A percentile compares a stretch with the other conserved stretches of the same genome.
Evolutionary conservation across 2,113 vertebrate species (phyloP).

Genomic region (Xiphorhynchus elegans): DNA sequence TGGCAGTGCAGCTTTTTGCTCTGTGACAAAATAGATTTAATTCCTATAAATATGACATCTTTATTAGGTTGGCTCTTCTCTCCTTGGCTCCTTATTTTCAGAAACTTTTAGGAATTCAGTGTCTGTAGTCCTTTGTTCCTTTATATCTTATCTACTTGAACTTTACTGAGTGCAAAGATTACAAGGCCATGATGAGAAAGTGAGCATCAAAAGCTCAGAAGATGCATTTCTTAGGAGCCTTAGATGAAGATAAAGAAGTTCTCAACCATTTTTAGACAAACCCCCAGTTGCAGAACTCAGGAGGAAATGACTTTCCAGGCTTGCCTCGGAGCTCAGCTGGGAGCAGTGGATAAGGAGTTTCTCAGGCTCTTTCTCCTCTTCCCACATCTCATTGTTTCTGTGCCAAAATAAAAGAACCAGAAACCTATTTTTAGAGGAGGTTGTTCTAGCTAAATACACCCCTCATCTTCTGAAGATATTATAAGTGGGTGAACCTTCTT

Average conservation of each 20-base stretch:
- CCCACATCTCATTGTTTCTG: conserved; percentile 30
- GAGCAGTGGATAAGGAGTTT: background rate
- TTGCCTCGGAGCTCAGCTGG: background rate
- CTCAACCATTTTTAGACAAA: background rate
- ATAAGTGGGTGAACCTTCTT: background rate
- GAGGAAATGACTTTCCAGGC: background rate
- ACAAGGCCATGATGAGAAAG: background rate
- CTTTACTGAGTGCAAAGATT: background rate
- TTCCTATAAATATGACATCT: background rate
- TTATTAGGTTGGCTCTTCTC: background rate
- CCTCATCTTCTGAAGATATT: background rate
- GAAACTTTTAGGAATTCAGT: background rate
- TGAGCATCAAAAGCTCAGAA: background rate
- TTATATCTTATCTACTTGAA: background rate
- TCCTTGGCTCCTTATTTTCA: background rate
- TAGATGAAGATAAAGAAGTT: background rate
- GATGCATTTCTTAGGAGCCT: background rate
- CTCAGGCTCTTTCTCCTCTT: conserved; percentile 32
- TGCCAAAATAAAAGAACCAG: conserved; percentile 5
- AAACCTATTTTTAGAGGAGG: background rate
- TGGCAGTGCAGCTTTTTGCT: background rate
- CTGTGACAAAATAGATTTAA: background rate
- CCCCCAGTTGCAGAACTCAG: background rate
- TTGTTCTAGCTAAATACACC: conserved; percentile 21
- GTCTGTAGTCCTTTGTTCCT: background rate